A percentile compares a stretch with the other conserved stretches of the same genome.
Evolutionary conservation across 2,888 invertebrate species (phyloP).

Genomic region (Eumerus sabulonum): DNA sequence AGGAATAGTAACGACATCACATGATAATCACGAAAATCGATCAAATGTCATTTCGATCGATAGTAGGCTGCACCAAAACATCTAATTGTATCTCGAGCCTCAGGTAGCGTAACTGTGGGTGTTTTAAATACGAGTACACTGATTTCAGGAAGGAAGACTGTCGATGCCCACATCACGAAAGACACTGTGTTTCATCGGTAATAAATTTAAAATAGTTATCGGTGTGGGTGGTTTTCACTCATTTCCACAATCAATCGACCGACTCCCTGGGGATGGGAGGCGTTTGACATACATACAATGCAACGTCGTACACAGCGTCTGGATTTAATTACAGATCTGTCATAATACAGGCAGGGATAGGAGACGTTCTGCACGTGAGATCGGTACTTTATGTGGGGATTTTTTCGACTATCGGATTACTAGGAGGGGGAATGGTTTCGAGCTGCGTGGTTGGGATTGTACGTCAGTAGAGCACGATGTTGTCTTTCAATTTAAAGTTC

Average conservation of each 20-base stretch:
- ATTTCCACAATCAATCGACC: neutral
- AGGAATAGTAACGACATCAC: slow-evolving; percentile 6
- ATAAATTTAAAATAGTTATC: slow-evolving; percentile 53
- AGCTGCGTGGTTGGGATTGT: too few relatives aligned
- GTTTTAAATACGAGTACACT: too few relatives aligned
- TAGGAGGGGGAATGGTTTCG: too few relatives aligned
- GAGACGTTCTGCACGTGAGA: too few relatives aligned
- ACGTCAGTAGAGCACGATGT: too few relatives aligned
- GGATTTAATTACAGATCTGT: slow-evolving; percentile 6
- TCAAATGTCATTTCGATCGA: slow-evolving; percentile 60
- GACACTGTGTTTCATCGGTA: slow-evolving; percentile 47
- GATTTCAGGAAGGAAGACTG: slow-evolving; percentile 1
- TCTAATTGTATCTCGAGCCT: slow-evolving; percentile 33
- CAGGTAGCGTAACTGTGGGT: too few relatives aligned
- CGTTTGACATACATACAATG: neutral
- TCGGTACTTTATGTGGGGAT: too few relatives aligned
- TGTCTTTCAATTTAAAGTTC: too few relatives aligned
- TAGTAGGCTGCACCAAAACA: slow-evolving; percentile 51
- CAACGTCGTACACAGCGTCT: neutral
- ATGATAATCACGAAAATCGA: slow-evolving; percentile 64
- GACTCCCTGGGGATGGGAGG: neutral
- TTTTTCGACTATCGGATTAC: too few relatives aligned
- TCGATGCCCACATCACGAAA: slow-evolving; percentile 1
- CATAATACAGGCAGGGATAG: neutral
- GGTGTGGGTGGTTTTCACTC: neutral